A percentile compares a stretch with the other conserved stretches of the same genome.
These are phyloP conservation scores for Gallinago media DNA, from an alignment of 2,113 vertebrate genomes.

Conservation along the genomic window DNA sequence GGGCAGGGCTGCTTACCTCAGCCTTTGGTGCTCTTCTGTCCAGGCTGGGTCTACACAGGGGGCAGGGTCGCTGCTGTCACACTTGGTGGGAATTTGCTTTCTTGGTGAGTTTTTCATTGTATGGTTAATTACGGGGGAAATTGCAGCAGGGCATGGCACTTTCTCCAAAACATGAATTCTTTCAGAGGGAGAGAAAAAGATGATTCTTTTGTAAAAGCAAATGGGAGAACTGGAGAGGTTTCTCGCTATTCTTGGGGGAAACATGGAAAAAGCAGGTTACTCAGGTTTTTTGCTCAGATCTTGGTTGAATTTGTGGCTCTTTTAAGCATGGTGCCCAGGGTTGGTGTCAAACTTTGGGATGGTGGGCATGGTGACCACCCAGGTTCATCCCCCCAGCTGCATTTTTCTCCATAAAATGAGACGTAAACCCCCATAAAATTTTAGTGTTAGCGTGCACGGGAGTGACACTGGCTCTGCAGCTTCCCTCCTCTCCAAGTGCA, in stretches of 20 bases:
- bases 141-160: neutral
- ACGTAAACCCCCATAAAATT: neutral
- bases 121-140: neutral
- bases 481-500: neutral
- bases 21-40: neutral
- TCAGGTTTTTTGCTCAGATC: neutral
- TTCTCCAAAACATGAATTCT: neutral
- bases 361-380: neutral
- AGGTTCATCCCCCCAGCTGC: neutral
- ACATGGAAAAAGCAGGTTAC: neutral
- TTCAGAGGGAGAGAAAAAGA: neutral
- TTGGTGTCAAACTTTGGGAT: neutral
- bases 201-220: neutral
- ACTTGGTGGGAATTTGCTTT: fast-evolving
- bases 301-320: neutral
- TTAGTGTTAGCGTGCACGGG: fast-evolving
- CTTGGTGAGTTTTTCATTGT: neutral
- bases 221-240: neutral
- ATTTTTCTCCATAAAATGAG: neutral
- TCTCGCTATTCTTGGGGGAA: neutral
- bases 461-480: neutral
- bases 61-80: neutral
- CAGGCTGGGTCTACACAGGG: neutral
- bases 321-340: neutral
- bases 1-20: slow-evolving; percentile 63